Base-by-base conservation (phyloP, 2,888 invertebrate species). In the Tiliacea aurago region DNA sequence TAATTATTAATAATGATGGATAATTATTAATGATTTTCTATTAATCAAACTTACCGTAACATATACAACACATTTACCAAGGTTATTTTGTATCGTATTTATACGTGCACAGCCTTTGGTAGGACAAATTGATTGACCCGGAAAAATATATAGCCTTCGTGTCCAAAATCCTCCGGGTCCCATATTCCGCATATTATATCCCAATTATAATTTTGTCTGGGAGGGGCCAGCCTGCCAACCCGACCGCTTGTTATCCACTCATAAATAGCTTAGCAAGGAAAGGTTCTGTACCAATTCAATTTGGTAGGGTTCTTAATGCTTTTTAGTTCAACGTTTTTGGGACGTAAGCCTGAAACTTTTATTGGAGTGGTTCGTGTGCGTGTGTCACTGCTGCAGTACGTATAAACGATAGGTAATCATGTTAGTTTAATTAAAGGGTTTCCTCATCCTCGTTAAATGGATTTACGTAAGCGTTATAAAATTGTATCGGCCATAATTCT, bases 151-250 rank as follows among this genome's bases (percentile, higher is more conserved):
- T 85, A 77, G 84, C 80, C 76, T 85, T 84, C 87, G 84, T 86
- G 84, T 84, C 83, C 84, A 85, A 84, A 89, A 88, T 86, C 88
- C 88, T 88, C 84, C 89, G 92, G 91, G 93, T 87, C 91, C 90
- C 90, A 88, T 92, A 92, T 92, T 93, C 91, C 91, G 90, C 91
- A 93, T 94, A 93, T 93, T 93, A 92, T 91, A 91, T 89, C 91
- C 93, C 94, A 94, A 95, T 95, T 95, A 95, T 93, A 93, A 94
- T 94, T 93, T 93, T 91, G 92, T 92, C 92, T 90, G 90, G 87
- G 84, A 88, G 90, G 88, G 89, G 87, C 79, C 84, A 88, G 83
- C 73, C 84, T 86, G 78, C 84, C 78, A 76, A 84, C 87, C 87
- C 90, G 90, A 88, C 91, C 92, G 90, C 94, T 93, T 93, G 93